Conservation (phyloP, 1,140 invertebrate genomes). For the Gryon sp. region DNA sequence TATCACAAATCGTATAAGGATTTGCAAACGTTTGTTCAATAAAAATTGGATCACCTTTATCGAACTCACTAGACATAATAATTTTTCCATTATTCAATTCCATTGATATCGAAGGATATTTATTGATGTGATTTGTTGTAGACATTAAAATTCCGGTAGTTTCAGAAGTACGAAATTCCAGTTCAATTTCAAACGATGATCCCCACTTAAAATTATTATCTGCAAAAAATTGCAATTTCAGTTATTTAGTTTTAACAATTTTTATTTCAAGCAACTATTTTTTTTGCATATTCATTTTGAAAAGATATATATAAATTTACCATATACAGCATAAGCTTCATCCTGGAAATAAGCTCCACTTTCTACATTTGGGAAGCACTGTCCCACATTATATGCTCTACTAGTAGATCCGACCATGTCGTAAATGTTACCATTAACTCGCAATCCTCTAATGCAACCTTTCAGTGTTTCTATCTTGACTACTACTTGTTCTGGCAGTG, state of each 20-base stretch:
- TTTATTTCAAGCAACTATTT: too few species aligned
- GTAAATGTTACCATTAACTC: slow-evolving; percentile 86
- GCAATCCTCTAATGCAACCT: slow-evolving; percentile 89
- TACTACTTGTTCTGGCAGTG: slow-evolving; percentile 80
- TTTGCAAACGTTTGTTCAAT: slow-evolving; percentile 82
- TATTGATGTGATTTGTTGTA: slow-evolving; percentile 82
- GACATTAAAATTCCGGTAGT: slow-evolving; percentile 89
- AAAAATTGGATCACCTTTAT: slow-evolving; percentile 81
- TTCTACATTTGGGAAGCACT: slow-evolving; percentile 93
- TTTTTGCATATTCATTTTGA: slow-evolving; percentile 39
- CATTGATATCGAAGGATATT: slow-evolving; percentile 85
- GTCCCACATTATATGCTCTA: slow-evolving; percentile 86
- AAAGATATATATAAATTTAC: slow-evolving; percentile 83
- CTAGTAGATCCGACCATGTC: slow-evolving; percentile 87
- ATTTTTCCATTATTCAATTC: slow-evolving; percentile 89
- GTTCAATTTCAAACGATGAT: slow-evolving; percentile 84
- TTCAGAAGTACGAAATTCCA: slow-evolving; percentile 92
- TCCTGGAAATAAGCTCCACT: slow-evolving; percentile 92
- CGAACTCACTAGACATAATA: slow-evolving; percentile 85
- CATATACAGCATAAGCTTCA: slow-evolving; percentile 89
- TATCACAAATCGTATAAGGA: slow-evolving; percentile 88
- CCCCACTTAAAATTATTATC: slow-evolving; percentile 86
- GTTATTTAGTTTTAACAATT: background rate
- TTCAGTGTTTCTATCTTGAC: slow-evolving; percentile 87
- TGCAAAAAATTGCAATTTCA: slow-evolving; percentile 71